Evolutionary conservation across 37 sponge, comb jelly and placozoan species (phyloP), one percentile per base, ranked within the genome.

Genomic region (Tethya wilhelma): DNA sequence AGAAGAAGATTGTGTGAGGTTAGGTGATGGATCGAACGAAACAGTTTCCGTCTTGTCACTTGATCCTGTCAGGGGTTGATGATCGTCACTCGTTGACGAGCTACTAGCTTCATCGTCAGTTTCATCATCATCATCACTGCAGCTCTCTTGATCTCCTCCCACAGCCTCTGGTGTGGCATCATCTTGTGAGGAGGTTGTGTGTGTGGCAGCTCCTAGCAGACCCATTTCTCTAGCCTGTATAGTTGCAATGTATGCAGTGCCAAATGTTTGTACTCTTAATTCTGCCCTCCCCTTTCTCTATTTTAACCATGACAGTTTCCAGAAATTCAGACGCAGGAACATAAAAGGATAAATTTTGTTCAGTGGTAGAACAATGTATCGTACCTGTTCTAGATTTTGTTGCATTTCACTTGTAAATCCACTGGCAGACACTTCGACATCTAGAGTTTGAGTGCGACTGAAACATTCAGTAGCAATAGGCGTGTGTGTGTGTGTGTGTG

Each of bases 371-470:
- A n/a, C n/a, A n/a, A n/a, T n/a, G n/a, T n/a, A n/a, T n/a, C 58
- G 38, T 46, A 70, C 80, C 73, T 88, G 76, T 45, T 91, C 71
- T 36, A 96, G 78, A 17, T 53, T 69, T 5, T 81, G 65, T 38
- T 84, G 82, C 64, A 88, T 60, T 7, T 93, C 97, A 41, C 69
- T 84, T 11, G 95, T 80, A 56, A 91, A 90, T 0, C 97, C 97
- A 88, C 97, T 96, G 34, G 97, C 97, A 41, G 38, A 49, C 53
- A 96, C 90, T 56, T 93, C 95, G 19, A 70, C 70, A 65, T 96
- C 97, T 63, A 96, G 41, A 44, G 55, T 73, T 20, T 65, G 80
- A 25, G 72, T 67, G 23, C 75, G 59, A 38, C 95, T 84, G 42
- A 26, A 77, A 4, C 53, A 31, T 30, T 49, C 32, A 39, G 36